Evolutionary conservation across 2,113 vertebrate genomes (phyloP).

Genomic region (Rynchops niger): DNA sequence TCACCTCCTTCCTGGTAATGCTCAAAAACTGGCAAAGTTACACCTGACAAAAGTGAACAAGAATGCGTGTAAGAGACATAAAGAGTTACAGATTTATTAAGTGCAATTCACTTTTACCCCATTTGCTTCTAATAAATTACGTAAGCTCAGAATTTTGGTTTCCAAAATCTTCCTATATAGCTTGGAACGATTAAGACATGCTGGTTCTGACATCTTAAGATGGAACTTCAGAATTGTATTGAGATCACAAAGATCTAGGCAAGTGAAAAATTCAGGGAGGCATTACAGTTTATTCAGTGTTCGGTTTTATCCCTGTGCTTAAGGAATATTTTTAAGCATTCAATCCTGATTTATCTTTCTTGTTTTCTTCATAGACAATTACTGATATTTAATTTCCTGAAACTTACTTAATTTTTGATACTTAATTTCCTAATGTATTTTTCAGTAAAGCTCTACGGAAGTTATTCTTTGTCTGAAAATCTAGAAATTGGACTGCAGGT

Average conservation of each 20-base stretch:
- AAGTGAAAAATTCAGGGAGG: background rate
- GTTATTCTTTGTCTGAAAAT: background rate
- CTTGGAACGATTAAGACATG: background rate
- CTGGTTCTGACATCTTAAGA: background rate
- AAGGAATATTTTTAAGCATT: background rate
- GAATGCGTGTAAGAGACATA: background rate
- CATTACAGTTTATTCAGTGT: background rate
- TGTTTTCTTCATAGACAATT: background rate
- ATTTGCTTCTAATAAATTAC: background rate
- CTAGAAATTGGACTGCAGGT: background rate
- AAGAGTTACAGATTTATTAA: background rate
- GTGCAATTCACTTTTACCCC: background rate
- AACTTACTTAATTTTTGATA: background rate
- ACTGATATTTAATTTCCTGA: background rate
- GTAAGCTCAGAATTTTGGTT: background rate
- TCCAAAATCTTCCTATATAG: background rate
- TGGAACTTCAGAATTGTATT: background rate
- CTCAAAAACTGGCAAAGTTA: conserved; percentile 96
- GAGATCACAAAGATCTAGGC: background rate
- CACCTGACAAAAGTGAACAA: conserved; percentile 77
- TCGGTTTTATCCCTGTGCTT: background rate
- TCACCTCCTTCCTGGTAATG: conserved; percentile 98
- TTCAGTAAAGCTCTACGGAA: background rate
- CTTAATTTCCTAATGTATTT: background rate
- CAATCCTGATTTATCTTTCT: background rate